Conservation (phyloP, 64 coral and sea anemone species). For the Stylophora pistillata region DNA sequence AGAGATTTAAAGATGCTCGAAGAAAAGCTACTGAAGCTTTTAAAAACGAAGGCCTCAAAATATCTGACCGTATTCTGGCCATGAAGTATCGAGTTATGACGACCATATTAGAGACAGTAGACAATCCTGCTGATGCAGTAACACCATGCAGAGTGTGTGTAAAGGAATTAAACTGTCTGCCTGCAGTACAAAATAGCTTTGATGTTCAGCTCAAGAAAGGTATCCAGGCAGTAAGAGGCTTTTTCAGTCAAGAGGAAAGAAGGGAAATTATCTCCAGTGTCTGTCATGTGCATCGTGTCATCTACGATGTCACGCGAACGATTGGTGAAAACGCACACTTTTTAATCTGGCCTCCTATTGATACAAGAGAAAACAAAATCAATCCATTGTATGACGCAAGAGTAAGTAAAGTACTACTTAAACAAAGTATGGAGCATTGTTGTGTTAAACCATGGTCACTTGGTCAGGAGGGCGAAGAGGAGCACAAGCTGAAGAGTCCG, state of each 20-base stretch:
- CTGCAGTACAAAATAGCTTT: no score
- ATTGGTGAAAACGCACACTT: not conserved
- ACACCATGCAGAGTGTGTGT: no score
- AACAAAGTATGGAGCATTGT: conserved; percentile 32
- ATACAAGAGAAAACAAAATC: not conserved
- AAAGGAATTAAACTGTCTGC: no score
- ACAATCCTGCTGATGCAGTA: no score
- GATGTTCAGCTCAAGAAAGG: no score
- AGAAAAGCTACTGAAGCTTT: conserved; percentile 29
- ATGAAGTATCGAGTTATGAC: conserved; percentile 37
- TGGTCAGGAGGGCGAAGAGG: no score
- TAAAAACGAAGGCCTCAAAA: not conserved
- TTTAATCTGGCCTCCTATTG: no score
- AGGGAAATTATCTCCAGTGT: conserved; percentile 15
- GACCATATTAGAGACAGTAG: no score
- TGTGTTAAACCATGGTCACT: not conserved
- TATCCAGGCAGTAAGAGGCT: no score
- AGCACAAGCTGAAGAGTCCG: no score
- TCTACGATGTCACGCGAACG: conserved; percentile 22
- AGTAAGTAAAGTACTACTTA: not conserved
- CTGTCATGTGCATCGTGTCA: conserved; percentile 26
- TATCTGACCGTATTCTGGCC: conserved; percentile 17
- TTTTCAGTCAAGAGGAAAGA: conserved; percentile 26
- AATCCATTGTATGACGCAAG: conserved; percentile 33
- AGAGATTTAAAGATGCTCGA: conserved; percentile 24